These are phyloP conservation scores for Dipodomys ordii DNA, from an alignment of 2,113 vertebrate genomes.

Conservation along the genomic window DNA sequence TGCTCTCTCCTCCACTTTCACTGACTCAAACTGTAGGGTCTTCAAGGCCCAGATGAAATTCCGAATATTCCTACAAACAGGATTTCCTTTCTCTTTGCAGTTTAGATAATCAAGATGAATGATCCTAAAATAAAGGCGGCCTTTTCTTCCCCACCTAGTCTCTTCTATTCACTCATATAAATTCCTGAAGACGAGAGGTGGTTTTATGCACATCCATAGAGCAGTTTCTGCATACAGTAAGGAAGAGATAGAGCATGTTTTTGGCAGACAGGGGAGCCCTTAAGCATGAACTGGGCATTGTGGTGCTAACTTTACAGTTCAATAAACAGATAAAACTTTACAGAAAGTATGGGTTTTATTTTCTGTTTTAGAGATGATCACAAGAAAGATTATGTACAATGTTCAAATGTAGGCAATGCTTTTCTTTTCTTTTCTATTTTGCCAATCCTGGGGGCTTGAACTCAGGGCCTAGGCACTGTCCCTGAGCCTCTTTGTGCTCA, in stretches of 20 bases:
- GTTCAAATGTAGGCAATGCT: neutral
- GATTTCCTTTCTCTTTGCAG: neutral
- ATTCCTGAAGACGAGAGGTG: neutral
- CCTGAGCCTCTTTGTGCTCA: no score
- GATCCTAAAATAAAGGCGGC: neutral
- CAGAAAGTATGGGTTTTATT: neutral
- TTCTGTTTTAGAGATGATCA: neutral
- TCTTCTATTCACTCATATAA: neutral
- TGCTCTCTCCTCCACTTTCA: neutral
- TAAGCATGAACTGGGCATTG: neutral
- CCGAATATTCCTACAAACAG: neutral
- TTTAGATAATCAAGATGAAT: neutral
- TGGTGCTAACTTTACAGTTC: neutral
- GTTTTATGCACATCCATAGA: neutral
- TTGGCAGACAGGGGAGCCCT: neutral
- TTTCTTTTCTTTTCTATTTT: no score
- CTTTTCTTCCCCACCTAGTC: neutral
- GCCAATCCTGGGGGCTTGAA: no score
- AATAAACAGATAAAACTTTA: neutral
- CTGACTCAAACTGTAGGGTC: neutral
- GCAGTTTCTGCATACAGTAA: neutral
- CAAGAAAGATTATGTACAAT: constrained; percentile 2
- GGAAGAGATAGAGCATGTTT: neutral
- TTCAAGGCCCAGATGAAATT: neutral
- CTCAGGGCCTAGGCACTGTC: no score